Evolutionary conservation across 2,797 vertebrate species (phyloP), one percentile per base, ranked within the genome.

Genomic region (Melopsittacus undulatus): DNA sequence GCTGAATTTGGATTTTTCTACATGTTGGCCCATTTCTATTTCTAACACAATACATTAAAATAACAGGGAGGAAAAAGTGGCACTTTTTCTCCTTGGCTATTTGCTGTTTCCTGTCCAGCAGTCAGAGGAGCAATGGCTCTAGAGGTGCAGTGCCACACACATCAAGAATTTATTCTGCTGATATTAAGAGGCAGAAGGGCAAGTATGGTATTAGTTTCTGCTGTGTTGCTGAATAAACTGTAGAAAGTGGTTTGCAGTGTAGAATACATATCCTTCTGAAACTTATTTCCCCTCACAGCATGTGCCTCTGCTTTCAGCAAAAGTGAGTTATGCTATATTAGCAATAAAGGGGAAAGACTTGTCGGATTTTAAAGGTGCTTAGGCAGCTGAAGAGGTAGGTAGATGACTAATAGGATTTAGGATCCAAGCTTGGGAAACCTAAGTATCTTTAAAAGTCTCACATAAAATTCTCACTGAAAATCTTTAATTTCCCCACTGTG

Each of bases 371-470:
- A 42, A 85, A 93, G 62, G 84, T 78, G 84, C 91, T 95, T 75
- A 87, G 87, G 84, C 84, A 87, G 78, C 82, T 87, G 66, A 69
- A 54, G 82, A 54, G 48, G 42, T 66, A 78, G 79, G 73, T 30
- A 76, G 73, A 56, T 30, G 52, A 83, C 76, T 85, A 76, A 81
- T 7, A 86, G 87, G 84, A 92, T 86, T 92, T 85, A 72, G 62
- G 62, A 91, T 87, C 75, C 68, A 72, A 72, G 69, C 64, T 69
- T 77, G 34, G 34, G 57, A 75, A 87, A 64, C 11, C 13, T n/a
- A 67, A 54, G 10, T 48, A 23, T 42, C 29, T 81, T 62, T 68
- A 75, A 46, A 81, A 81, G 27, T 45, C 23, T 73, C 36, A 29
- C 26, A 22, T n/a, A 48, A 51, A 78, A 70, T 80, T 74, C 30